A percentile compares a stretch with the other conserved stretches of the same genome.
Conservation (phyloP, 2,113 vertebrate species). For the Chiloscyllium plagiosum region DNA sequence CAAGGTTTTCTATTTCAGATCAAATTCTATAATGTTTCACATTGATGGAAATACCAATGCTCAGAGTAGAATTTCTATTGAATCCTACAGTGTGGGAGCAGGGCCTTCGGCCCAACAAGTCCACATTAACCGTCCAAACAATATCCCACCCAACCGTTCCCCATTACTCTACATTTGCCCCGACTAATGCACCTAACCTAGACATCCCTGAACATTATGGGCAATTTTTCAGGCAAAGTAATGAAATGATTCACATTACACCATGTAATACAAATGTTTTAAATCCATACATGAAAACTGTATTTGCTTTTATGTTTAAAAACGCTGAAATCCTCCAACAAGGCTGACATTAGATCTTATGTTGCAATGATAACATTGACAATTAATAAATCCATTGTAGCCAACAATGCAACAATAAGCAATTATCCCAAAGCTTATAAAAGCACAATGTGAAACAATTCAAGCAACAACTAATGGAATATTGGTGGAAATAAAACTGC, state of each 20-base stretch:
- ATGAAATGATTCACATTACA: neutral
- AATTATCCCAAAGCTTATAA: neutral
- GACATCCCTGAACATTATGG: too few relatives aligned
- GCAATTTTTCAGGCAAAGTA: too few relatives aligned
- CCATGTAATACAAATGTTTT: neutral
- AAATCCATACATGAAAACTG: neutral
- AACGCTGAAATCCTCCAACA: neutral
- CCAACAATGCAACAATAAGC: neutral
- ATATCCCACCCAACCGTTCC: too few relatives aligned
- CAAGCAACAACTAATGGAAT: neutral
- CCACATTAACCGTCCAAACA: too few relatives aligned
- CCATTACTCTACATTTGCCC: too few relatives aligned
- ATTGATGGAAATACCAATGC: neutral
- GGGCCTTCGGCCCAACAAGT: too few relatives aligned
- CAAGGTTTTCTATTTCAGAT: neutral
- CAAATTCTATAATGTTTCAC: neutral
- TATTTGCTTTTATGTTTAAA: neutral
- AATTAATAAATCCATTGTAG: neutral
- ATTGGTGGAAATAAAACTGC: neutral
- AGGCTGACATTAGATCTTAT: neutral
- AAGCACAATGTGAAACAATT: neutral
- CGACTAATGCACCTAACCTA: too few relatives aligned
- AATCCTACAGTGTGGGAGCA: too few relatives aligned
- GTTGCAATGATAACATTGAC: neutral
- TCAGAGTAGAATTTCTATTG: neutral